Evolutionary conservation across 2,888 invertebrate species (phyloP).

Genomic region (Adelphocoris suturalis): DNA sequence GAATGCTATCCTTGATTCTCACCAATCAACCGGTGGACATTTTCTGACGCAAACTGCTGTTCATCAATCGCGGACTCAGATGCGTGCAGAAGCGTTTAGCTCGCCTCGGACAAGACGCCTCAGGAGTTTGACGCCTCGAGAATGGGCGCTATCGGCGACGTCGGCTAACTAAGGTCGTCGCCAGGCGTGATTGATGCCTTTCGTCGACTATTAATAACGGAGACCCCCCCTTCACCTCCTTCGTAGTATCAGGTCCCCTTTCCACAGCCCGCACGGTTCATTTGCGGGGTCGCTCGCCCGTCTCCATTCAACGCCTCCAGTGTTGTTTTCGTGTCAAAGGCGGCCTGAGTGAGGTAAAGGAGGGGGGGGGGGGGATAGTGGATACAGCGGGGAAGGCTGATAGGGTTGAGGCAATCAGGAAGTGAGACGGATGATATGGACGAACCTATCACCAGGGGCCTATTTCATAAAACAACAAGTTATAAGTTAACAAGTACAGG

Average conservation of each 20-base stretch:
- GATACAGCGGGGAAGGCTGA: background rate
- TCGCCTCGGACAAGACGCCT: background rate
- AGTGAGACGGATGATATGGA: background rate
- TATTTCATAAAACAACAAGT: too few species aligned
- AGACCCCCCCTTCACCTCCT: background rate
- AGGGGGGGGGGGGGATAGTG: background rate
- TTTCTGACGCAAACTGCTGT: too few species aligned
- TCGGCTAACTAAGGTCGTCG: background rate
- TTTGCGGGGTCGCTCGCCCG: constrained; percentile 2
- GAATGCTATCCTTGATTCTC: too few species aligned
- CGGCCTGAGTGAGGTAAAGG: background rate
- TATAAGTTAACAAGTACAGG: too few species aligned
- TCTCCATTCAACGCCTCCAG: background rate
- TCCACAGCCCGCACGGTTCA: constrained; percentile 1
- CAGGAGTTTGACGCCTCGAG: background rate
- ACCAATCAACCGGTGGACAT: too few species aligned
- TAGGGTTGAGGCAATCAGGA: background rate
- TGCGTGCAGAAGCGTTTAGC: background rate
- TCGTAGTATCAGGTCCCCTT: background rate
- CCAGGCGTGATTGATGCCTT: constrained; percentile 31
- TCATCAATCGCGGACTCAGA: background rate
- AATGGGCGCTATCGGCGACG: constrained; percentile 5
- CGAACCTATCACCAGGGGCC: too few species aligned
- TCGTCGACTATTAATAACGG: constrained; percentile 7
- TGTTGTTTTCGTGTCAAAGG: background rate